Evolutionary conservation across 2,113 vertebrate genomes (phyloP).

Genomic region (Nothoprocta perdicaria): DNA sequence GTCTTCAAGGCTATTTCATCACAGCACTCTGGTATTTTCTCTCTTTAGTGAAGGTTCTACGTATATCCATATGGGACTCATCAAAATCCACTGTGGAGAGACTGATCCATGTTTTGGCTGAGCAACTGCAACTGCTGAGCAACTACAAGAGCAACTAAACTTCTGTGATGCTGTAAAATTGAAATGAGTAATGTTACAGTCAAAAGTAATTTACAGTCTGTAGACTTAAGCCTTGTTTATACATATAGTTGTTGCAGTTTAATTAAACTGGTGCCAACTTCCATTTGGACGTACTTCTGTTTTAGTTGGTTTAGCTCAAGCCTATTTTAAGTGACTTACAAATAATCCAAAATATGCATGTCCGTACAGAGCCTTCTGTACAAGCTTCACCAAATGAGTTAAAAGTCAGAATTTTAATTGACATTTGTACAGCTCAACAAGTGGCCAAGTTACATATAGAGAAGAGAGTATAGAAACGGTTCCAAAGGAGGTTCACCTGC

Average conservation of each 20-base stretch:
- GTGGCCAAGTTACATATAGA: background rate
- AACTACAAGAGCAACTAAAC: conserved; percentile 37
- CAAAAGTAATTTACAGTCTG: conserved; percentile 65
- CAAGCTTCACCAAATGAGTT: background rate
- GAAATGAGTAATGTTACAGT: conserved; percentile 62
- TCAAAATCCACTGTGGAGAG: conserved; percentile 31
- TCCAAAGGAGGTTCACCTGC: conserved; percentile 26
- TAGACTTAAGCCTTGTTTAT: conserved; percentile 67
- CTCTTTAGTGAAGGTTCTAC: conserved; percentile 4
- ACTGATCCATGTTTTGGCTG: conserved; percentile 53
- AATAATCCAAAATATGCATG: conserved; percentile 29
- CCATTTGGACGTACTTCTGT: conserved; percentile 61
- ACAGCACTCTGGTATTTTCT: conserved; percentile 1
- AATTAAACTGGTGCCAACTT: conserved; percentile 64
- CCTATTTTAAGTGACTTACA: conserved; percentile 47
- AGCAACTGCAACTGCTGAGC: background rate
- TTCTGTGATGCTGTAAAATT: conserved; percentile 50
- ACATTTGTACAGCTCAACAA: background rate
- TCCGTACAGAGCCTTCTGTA: conserved; percentile 8
- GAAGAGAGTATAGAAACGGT: background rate
- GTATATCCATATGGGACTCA: conserved; percentile 25
- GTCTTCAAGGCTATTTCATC: conserved; percentile 35
- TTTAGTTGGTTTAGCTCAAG: conserved; percentile 53
- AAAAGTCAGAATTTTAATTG: conserved; percentile 36
- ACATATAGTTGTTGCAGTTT: conserved; percentile 51